Conservation (phyloP, 2,113 vertebrate species). For the Takifugu flavidus region DNA sequence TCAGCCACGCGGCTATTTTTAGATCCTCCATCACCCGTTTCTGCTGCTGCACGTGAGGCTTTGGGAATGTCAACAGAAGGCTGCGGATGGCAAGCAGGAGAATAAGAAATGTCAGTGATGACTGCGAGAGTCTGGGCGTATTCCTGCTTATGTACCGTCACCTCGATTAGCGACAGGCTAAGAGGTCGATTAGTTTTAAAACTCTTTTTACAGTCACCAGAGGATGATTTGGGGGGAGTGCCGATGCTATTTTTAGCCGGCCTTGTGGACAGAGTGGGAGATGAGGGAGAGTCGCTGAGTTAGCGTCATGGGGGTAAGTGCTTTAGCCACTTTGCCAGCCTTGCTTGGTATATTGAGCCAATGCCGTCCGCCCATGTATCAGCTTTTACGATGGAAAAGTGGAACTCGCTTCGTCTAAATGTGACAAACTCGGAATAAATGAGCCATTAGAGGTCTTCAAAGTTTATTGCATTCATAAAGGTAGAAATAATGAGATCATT, state of each 20-base stretch:
- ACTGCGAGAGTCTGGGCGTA: slow-evolving; percentile 35
- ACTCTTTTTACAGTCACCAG: slow-evolving; percentile 8
- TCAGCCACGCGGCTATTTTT: slow-evolving; percentile 61
- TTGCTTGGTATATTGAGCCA: neutral
- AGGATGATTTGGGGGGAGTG: slow-evolving; percentile 37
- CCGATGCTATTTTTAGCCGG: slow-evolving; percentile 33
- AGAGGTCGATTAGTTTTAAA: too few species aligned
- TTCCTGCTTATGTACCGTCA: slow-evolving; percentile 55
- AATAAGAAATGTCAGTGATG: slow-evolving; percentile 67
- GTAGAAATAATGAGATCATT: slow-evolving; percentile 7
- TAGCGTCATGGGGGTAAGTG: slow-evolving; percentile 12
- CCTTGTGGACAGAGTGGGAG: neutral
- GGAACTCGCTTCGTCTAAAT: neutral
- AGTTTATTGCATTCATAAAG: neutral
- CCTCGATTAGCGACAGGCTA: slow-evolving; percentile 56
- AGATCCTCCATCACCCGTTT: slow-evolving; percentile 60
- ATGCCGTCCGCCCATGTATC: neutral
- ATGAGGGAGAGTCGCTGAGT: slow-evolving; percentile 1
- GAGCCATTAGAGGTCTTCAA: neutral
- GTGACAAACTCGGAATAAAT: neutral
- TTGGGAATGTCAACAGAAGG: slow-evolving; percentile 62
- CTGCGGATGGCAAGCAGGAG: slow-evolving; percentile 64
- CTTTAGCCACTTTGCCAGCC: slow-evolving; percentile 4
- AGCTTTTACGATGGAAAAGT: slow-evolving; percentile 1
- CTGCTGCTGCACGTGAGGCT: slow-evolving; percentile 68